Percentiles rank a stretch among this genome's conserved stretches.
Conservation (phyloP, 2,113 vertebrate genomes). For the Erinaceus europaeus region DNA sequence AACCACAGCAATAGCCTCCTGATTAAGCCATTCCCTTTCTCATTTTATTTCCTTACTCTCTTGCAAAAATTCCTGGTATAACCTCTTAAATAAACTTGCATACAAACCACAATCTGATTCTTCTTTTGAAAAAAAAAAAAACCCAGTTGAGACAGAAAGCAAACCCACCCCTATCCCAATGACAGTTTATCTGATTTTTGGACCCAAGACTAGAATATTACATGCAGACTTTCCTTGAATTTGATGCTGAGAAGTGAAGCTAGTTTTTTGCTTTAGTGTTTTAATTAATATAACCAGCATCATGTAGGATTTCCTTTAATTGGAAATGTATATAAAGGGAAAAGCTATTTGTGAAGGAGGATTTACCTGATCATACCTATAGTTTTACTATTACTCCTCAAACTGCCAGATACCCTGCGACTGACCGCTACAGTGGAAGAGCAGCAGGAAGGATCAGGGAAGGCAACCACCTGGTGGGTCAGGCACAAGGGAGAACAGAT, state of each 20-base stretch:
- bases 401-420: too few species aligned
- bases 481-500: too few species aligned
- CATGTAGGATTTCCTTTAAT: neutral
- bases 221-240: neutral
- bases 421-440: too few species aligned
- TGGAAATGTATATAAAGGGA: neutral
- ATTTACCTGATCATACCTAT: neutral
- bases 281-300: neutral
- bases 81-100: neutral
- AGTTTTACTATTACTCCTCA: neutral
- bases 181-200: neutral
- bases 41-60: neutral
- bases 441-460: too few species aligned
- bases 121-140: neutral
- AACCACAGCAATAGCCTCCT: neutral
- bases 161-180: neutral
- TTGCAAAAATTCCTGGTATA: neutral
- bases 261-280: neutral
- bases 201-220: neutral
- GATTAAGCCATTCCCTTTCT: rapidly evolving
- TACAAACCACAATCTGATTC: neutral
- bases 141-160: neutral
- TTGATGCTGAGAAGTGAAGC: neutral
- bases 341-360: neutral
- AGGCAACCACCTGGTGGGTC: too few species aligned